Base-by-base conservation (phyloP, 2,113 vertebrate species). In the Xyliphius kryptos region DNA sequence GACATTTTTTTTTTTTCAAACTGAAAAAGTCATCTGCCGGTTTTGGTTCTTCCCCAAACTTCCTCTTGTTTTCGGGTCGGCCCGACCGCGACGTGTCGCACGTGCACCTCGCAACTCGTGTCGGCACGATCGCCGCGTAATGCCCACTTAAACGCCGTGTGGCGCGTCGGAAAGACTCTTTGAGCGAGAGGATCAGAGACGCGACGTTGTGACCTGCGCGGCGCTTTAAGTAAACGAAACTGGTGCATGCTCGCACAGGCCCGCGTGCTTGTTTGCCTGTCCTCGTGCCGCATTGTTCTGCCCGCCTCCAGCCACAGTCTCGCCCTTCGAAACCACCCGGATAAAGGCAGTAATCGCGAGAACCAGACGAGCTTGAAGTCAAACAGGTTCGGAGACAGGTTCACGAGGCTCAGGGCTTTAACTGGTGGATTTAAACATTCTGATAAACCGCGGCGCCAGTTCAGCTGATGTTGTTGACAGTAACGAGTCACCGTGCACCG, bases 171-270 rank as follows among this genome's bases (percentile, higher is more conserved):
- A 13, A 43, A 3, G 3, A 43, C 14, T 46, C 6, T n/a, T 32
- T 47, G 4, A 2, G 10, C 16, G 17, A 17, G 17, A 19, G 22
- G 26, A 44, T 13, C 9, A 16, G 12, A 49, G 47, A 13, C 16
- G 43, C 14, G 16, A 9, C 9, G 7, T 16, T 22, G 6, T 12
- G n/a, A 19, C 22, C 15, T 36, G 22, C 44, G 37, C 14, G 14
- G 52, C 51, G 62, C 43, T 49, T 73, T 65, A 68, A 65, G 56
- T 56, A 56, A 61, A 64, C 70, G 62, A 66, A 70, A 60, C 47
- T 49, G 19, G 63, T 75, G 70, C 77, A 74, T 66, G 76, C 74
- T 70, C 47, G 63, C 76, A 82, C 80, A 82, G 22, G 77, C 77
- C 75, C 66, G 36, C 17, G 13, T 19, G 47, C 41, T 48, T n/a